Evolutionary conservation across 2,888 invertebrate genomes (phyloP), one percentile per base, ranked within the genome.

Genomic region (Macrophya annulata): DNA sequence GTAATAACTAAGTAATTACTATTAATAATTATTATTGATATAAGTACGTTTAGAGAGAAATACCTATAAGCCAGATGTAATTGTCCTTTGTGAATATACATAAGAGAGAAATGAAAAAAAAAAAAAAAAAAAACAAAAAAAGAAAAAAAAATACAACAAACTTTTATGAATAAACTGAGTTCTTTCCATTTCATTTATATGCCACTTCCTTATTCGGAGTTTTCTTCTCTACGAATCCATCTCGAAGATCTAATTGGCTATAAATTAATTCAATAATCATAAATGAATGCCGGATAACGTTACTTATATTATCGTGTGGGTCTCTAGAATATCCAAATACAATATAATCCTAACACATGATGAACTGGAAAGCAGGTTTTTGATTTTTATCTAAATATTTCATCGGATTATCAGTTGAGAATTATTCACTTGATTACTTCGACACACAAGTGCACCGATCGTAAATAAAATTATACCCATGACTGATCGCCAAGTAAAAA

Each of bases 21-120:
- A 89, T 87, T 91, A 90, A 90, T 90, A 89, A 91, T 89, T 91
- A 91, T 91, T 91, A 91, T 88, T 87, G 88, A 88, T 77, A 87
- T 91, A 90, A 90, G 87, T 92, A 92, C 90, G 91, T 90, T 91
- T 92, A 92, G 91, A 91, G 88, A 89, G 90, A 89, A 91, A 90
- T 91, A 91, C 89, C 89, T 89, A 91, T 93, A 92, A 92, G 91
- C 91, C 92, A 91, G 91, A 92, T 92, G 91, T 93, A 93, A 93
- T 92, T 93, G 92, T 92, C 92, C 91, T 92, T 92, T 92, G 93
- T 93, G 93, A 93, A 93, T 93, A 93, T 92, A 91, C 90, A 92
- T 92, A 92, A 93, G 92, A 92, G 91, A 92, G 91, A 92, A 92
- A 91, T 91, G 91, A 91, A 86, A 85, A 85, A 77, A 77, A 77